These are phyloP conservation scores for Mareca penelope DNA, from an alignment of 2,797 vertebrate genomes.

Conservation along the genomic window DNA sequence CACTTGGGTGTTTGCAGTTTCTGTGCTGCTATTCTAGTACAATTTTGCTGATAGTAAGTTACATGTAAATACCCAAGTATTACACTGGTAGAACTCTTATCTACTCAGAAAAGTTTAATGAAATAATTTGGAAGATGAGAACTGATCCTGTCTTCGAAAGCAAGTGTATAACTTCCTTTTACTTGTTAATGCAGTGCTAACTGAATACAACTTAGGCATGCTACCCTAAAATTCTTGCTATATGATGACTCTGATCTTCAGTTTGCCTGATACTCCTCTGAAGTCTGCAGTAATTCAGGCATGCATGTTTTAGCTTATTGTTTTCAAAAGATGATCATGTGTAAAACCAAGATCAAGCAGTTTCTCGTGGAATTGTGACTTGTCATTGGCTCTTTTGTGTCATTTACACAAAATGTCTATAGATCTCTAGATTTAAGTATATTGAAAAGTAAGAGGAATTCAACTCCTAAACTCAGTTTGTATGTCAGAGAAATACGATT, in stretches of 20 bases:
- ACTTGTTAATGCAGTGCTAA: background rate
- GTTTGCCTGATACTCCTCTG: background rate
- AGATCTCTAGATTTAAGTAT: background rate
- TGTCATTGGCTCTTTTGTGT: background rate
- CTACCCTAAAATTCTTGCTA: background rate
- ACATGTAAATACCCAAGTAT: background rate
- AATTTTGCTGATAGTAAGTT: background rate
- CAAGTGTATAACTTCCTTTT: background rate
- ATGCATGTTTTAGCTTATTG: background rate
- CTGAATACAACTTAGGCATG: background rate
- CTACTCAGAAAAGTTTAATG: background rate
- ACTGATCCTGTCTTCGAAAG: background rate
- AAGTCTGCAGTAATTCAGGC: background rate
- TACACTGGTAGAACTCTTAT: background rate
- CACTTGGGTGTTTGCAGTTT: background rate
- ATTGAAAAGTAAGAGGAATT: background rate
- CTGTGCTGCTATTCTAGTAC: background rate
- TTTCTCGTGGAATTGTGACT: background rate
- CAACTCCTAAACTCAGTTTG: background rate
- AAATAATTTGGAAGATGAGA: background rate
- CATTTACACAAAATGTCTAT: background rate
- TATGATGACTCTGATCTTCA: background rate
- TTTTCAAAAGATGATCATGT: background rate
- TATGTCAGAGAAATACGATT: background rate
- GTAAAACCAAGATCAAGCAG: background rate